These are phyloP conservation scores for Caloenas nicobarica DNA, from an alignment of 2,113 vertebrate species.

Conservation along the genomic window DNA sequence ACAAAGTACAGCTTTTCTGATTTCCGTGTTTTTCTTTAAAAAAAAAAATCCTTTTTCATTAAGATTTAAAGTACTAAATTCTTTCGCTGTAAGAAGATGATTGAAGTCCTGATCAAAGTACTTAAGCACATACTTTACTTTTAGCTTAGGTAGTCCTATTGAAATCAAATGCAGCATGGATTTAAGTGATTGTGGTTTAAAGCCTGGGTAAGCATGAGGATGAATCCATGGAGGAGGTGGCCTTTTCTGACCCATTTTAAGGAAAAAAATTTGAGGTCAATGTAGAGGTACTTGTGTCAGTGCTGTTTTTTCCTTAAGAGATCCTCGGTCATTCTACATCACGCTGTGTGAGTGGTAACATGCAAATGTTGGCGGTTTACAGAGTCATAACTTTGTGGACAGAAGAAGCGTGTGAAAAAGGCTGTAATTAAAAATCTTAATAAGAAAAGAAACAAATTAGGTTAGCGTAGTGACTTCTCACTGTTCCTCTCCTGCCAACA, in stretches of 20 bases:
- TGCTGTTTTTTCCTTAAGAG: background rate
- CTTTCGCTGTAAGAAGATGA: slow-evolving; percentile 30
- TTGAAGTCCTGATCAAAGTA: slow-evolving; percentile 59
- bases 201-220: slow-evolving; percentile 2
- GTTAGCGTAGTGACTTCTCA: background rate
- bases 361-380: background rate
- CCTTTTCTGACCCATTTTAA: slow-evolving; percentile 5
- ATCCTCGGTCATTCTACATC: background rate
- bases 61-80: slow-evolving; percentile 47
- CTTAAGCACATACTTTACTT: slow-evolving; percentile 46
- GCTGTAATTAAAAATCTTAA: background rate
- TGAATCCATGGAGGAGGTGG: background rate
- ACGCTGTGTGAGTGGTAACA: background rate
- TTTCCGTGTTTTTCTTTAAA: background rate
- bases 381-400: background rate
- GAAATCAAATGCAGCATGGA: slow-evolving; percentile 45
- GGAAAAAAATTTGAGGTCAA: background rate
- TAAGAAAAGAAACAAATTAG: slow-evolving; percentile 1
- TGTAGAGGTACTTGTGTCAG: background rate
- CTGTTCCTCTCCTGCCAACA: background rate
- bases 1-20: slow-evolving; percentile 25
- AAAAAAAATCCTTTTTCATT: slow-evolving; percentile 26
- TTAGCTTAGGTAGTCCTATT: slow-evolving; percentile 41
- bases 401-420: background rate
- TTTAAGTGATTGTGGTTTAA: slow-evolving; percentile 54